Conservation (phyloP, 2,797 vertebrate genomes). For the Mormyrops boulengeri region DNA sequence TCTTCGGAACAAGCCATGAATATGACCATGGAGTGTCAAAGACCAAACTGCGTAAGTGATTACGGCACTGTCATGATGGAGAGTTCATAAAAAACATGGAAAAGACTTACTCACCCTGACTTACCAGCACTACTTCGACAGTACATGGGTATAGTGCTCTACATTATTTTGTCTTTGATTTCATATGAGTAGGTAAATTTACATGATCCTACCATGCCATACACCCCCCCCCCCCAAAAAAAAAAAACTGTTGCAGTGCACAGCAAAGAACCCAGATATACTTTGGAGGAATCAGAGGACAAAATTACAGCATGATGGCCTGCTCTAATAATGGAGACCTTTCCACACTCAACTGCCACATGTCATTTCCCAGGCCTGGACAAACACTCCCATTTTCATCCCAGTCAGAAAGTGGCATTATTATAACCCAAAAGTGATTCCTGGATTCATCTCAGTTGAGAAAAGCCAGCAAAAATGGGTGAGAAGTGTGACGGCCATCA, state of each 20-base stretch:
- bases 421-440: not conserved
- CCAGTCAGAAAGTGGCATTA: not conserved
- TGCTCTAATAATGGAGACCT: not conserved
- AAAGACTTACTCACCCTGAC: not conserved
- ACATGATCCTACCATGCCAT: not conserved
- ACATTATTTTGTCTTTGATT: not conserved
- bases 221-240: not conserved
- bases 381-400: not conserved
- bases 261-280: not conserved
- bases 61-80: not conserved
- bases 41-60: not conserved
- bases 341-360: not conserved
- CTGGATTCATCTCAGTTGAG: not conserved
- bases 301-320: not conserved
- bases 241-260: not conserved
- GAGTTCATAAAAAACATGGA: not conserved
- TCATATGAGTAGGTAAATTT: not conserved
- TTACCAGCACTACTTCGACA: not conserved
- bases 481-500: not conserved
- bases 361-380: not conserved
- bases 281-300: not conserved
- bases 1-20: not conserved
- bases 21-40: not conserved
- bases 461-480: not conserved
- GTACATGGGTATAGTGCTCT: not conserved